Base-by-base conservation (phyloP, 2,797 vertebrate genomes). In the Cryptoblepharus egeriae region DNA sequence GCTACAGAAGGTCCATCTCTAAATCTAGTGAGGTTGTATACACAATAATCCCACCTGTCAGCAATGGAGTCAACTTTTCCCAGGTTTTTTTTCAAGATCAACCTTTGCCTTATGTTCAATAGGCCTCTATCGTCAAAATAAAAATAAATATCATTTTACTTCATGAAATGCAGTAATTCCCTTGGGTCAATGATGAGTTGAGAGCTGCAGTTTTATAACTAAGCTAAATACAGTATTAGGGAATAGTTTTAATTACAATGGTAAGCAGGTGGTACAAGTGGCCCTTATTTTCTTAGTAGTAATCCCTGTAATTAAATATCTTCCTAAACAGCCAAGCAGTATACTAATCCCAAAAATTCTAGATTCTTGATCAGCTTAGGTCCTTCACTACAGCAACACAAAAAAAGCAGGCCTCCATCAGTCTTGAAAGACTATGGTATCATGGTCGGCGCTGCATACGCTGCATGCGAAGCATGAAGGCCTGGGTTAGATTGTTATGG, bases 41-140 rank as follows among this genome's bases (percentile, higher is more conserved):
- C 15, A 35, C 15, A 11, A 20, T 2, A 3, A 30, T n/a, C 70
- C 24, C 16, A 26, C 52, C 26, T 39, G 9, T 42, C 39, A 63
- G 52, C 22, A 49, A 4, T 5, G 3, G 55, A 0, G 0, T 70
- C 39, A 28, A 3, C 24, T 37, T 8, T 26, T 30, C n/a, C n/a
- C 55, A 9, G 1, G 15, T 42, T 63, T 32, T 49, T 45, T 18
- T 45, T 63, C 67, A 60, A 42, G 28, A 68, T 45, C 32, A 75
- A 6, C 16, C 28, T 76, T 79, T 73, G 39, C 70, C 82, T 37
- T 82, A 79, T 87, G 75, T 60, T 55, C 68, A 69, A 26, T 6
- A 3, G 0, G 28, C 16, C 26, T 20, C 1, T 74, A 45, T 87
- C 8, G 64, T 73, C 18, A 74, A 35, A 57, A 61, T 55, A 11